These are phyloP conservation scores for Trachurus trachurus DNA, from an alignment of 2,797 vertebrate genomes.

Conservation along the genomic window DNA sequence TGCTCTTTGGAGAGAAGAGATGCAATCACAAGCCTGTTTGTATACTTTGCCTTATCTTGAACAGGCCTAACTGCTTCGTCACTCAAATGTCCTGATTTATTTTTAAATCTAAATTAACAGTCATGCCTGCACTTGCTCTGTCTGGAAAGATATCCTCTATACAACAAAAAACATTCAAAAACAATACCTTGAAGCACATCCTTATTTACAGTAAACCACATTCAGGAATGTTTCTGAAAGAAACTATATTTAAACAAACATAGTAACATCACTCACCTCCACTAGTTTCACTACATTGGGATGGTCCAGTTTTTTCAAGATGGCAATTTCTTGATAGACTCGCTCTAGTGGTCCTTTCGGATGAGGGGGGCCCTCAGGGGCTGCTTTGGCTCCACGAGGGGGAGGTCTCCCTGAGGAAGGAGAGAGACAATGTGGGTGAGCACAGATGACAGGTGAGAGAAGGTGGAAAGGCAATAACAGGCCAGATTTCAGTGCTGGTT, in stretches of 20 bases:
- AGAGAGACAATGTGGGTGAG: slow-evolving; percentile 14
- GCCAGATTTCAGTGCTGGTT: not conserved
- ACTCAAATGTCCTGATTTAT: not conserved
- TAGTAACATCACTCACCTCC: slow-evolving; percentile 85
- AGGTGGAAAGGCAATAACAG: not conserved
- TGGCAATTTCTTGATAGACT: slow-evolving; percentile 99
- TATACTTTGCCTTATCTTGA: not conserved
- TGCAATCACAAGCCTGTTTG: not conserved
- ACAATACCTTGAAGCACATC: too few species aligned
- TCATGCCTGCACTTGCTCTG: not conserved
- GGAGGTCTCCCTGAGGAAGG: slow-evolving; percentile 91
- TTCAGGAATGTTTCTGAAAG: too few species aligned
- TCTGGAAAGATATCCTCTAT: not conserved
- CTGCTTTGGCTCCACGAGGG: slow-evolving; percentile 90
- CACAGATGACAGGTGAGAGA: not conserved
- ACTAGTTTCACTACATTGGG: slow-evolving; percentile 98
- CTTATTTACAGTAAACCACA: not conserved
- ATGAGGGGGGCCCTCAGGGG: slow-evolving; percentile 88
- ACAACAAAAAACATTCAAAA: not conserved
- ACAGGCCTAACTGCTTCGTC: not conserved
- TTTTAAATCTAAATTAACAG: not conserved
- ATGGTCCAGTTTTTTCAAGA: slow-evolving; percentile 98
- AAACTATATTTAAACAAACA: not conserved
- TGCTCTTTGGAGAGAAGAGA: slow-evolving; percentile 17
- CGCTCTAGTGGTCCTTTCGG: slow-evolving; percentile 94